Evolutionary conservation across 2,113 vertebrate genomes (phyloP).

Genomic region (Peucedramus taeniatus): DNA sequence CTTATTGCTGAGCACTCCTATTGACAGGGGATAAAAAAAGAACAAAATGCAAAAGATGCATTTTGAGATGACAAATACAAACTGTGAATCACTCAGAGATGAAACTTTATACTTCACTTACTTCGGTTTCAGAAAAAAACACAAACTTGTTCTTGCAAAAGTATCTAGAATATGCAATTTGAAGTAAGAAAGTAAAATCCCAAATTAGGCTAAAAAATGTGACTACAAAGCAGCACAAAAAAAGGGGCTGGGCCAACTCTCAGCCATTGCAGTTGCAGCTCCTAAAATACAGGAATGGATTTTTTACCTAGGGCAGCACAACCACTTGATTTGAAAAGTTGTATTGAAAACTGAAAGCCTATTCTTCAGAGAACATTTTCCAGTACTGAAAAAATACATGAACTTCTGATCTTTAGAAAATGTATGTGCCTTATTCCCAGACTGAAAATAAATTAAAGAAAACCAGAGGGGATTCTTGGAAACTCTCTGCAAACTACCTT

Average conservation of each 20-base stretch:
- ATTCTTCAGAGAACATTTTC: neutral
- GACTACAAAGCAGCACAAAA: neutral
- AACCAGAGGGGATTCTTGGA: neutral
- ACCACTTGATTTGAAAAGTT: neutral
- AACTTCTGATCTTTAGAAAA: conserved; percentile 15
- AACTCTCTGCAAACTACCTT: neutral
- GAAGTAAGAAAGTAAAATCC: neutral
- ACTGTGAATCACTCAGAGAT: neutral
- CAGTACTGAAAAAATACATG: neutral
- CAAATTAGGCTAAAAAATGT: neutral
- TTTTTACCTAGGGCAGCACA: neutral
- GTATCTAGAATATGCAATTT: neutral
- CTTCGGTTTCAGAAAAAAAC: neutral
- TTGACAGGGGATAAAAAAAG: neutral
- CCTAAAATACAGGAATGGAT: neutral
- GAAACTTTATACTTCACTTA: neutral
- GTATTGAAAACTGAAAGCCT: neutral
- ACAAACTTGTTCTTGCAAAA: neutral
- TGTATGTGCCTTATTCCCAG: neutral
- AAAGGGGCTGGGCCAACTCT: neutral
- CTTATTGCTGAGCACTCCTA: neutral
- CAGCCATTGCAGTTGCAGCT: neutral
- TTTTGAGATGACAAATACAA: neutral
- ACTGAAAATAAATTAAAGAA: neutral
- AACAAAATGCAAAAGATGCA: neutral